phyloP scores from a whole-genome alignment of 2,888 invertebrate species.

The Sinotaia quadrata region DNA sequence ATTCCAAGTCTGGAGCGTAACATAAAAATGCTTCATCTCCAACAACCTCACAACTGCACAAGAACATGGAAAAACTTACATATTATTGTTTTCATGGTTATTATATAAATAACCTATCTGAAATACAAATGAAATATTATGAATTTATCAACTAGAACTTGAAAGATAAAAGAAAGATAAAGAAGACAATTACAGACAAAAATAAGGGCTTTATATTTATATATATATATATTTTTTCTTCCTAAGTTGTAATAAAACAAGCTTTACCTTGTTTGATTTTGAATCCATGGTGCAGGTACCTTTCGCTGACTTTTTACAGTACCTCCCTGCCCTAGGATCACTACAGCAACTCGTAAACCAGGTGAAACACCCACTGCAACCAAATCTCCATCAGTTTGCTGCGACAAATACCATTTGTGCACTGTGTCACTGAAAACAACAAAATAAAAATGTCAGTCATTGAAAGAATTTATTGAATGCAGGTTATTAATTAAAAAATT shows the following conservation, averaged over 20 bases:
- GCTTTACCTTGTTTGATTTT: constrained; percentile 53
- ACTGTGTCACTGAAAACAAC: constrained; percentile 49
- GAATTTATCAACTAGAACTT: too few species aligned
- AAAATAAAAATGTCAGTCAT: constrained; percentile 1
- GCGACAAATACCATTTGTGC: constrained; percentile 43
- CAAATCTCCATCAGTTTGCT: constrained; percentile 46
- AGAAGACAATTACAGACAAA: neutral
- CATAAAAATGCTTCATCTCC: constrained; percentile 56
- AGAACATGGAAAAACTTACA: constrained; percentile 9
- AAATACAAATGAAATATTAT: too few species aligned
- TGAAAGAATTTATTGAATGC: neutral
- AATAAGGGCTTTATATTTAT: neutral
- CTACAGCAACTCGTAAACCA: constrained; percentile 56
- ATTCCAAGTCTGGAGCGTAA: constrained; percentile 44
- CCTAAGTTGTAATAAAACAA: neutral
- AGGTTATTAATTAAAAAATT: neutral
- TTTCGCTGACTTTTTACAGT: constrained; percentile 46
- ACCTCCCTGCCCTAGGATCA: constrained; percentile 52
- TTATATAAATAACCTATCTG: too few species aligned
- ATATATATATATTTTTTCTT: too few species aligned
- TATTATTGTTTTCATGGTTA: too few species aligned
- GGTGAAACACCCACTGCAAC: constrained; percentile 53
- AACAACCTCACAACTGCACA: constrained; percentile 56
- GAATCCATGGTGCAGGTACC: constrained; percentile 59
- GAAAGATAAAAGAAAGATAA: too few species aligned